Evolutionary conservation across 2,888 invertebrate genomes (phyloP).

Genomic region (Folsomia manolachei): DNA sequence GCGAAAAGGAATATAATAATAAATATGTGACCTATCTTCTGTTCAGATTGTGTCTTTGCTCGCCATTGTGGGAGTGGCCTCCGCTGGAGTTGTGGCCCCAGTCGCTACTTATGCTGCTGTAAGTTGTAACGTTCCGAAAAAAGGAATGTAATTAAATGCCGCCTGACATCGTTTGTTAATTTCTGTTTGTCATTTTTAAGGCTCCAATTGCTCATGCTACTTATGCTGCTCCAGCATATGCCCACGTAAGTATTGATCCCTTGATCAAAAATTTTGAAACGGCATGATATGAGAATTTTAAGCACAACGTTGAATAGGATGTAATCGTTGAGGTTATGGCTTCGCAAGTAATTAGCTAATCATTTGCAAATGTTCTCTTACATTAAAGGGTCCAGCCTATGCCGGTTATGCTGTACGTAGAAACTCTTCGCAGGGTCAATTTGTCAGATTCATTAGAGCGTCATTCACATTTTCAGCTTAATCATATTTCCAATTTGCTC

Average conservation of each 20-base stretch:
- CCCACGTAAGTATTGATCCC: background rate
- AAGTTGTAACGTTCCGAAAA: conserved; percentile 5
- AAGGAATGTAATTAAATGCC: no score
- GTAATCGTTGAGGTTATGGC: no score
- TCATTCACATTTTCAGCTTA: no score
- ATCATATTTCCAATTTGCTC: no score
- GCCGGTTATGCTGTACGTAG: background rate
- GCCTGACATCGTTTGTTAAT: no score
- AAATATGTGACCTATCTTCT: no score
- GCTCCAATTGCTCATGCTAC: background rate
- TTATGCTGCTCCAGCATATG: background rate
- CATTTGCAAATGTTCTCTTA: no score
- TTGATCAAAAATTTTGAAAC: background rate
- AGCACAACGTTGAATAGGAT: no score
- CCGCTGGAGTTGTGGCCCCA: conserved; percentile 20
- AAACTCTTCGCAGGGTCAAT: background rate
- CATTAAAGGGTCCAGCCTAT: background rate
- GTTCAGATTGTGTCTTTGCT: conserved; percentile 24
- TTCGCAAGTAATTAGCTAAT: no score
- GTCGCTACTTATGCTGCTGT: conserved; percentile 15
- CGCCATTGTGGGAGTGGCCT: conserved; percentile 23
- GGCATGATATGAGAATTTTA: background rate
- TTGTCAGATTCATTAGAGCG: background rate
- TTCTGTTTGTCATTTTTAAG: background rate
- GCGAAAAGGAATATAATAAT: no score